These are phyloP conservation scores for Barypeithes pellucidus DNA, from an alignment of 2,888 invertebrate genomes.

Conservation along the genomic window DNA sequence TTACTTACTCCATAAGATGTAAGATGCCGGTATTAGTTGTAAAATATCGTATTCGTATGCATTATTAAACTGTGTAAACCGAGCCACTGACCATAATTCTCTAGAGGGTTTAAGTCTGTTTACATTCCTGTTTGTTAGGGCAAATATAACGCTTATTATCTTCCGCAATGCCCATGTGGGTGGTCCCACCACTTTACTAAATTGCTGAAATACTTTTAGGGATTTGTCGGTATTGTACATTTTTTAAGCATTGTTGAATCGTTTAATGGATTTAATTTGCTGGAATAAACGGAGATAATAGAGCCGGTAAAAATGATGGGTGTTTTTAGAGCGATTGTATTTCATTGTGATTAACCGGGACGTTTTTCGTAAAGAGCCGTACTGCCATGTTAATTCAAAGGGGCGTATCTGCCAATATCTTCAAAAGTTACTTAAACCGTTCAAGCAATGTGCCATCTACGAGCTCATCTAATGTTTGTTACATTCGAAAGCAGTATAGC, in stretches of 20 bases:
- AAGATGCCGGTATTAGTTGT: too few relatives aligned
- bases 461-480: too few relatives aligned
- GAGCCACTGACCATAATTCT: slow-evolving; percentile 24
- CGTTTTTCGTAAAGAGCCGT: too few relatives aligned
- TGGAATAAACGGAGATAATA: slow-evolving; percentile 23
- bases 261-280: slow-evolving; percentile 34
- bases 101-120: slow-evolving; percentile 27
- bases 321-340: neutral
- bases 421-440: too few relatives aligned
- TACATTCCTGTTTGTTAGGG: slow-evolving; percentile 34
- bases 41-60: too few relatives aligned
- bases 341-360: too few relatives aligned
- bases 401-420: too few relatives aligned
- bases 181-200: slow-evolving; percentile 40
- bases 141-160: slow-evolving; percentile 42
- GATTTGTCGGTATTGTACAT: slow-evolving; percentile 25
- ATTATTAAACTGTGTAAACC: slow-evolving; percentile 1
- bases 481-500: too few relatives aligned
- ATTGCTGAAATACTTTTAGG: slow-evolving; percentile 35
- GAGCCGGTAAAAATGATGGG: neutral
- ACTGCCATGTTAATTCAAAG: too few relatives aligned
- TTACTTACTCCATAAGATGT: too few relatives aligned
- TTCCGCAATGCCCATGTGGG: slow-evolving; percentile 25
- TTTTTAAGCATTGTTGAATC: slow-evolving; percentile 30
- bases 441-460: too few relatives aligned